These are phyloP conservation scores for Forbesichthys papilliferus DNA, from an alignment of 2,113 vertebrate species.

Conservation along the genomic window DNA sequence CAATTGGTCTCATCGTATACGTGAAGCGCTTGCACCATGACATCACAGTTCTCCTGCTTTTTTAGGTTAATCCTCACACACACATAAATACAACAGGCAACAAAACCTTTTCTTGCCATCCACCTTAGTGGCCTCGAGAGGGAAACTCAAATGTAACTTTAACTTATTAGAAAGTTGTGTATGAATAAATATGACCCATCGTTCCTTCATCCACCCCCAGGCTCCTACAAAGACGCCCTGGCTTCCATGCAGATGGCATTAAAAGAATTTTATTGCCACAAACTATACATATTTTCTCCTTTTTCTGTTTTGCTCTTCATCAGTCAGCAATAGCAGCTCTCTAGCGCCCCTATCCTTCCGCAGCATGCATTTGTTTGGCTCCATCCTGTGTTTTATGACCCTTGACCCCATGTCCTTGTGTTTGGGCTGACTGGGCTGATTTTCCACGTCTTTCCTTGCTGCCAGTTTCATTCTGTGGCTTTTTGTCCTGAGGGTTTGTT, in stretches of 20 bases:
- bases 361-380: slow-evolving; percentile 79
- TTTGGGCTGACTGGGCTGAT: slow-evolving; percentile 76
- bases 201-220: not conserved
- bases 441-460: slow-evolving; percentile 59
- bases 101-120: slow-evolving; percentile 94
- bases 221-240: slow-evolving; percentile 22
- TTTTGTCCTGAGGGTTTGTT: slow-evolving; percentile 74
- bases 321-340: slow-evolving; percentile 79
- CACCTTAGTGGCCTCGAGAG: slow-evolving; percentile 22
- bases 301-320: slow-evolving; percentile 55
- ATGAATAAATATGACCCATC: slow-evolving; percentile 75
- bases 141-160: slow-evolving; percentile 17
- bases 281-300: slow-evolving; percentile 70
- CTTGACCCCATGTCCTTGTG: slow-evolving; percentile 62
- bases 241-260: slow-evolving; percentile 82
- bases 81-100: slow-evolving; percentile 79
- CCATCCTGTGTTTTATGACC: slow-evolving; percentile 74
- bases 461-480: slow-evolving; percentile 65
- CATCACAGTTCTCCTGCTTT: slow-evolving; percentile 14
- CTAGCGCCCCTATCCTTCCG: slow-evolving; percentile 67
- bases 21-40: slow-evolving; percentile 63
- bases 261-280: slow-evolving; percentile 88
- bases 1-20: slow-evolving; percentile 73
- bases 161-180: slow-evolving; percentile 85
- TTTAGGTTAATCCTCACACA: slow-evolving; percentile 58